phyloP scores from a whole-genome alignment of 2,888 invertebrate genomes.

The Sacculina carcini region DNA sequence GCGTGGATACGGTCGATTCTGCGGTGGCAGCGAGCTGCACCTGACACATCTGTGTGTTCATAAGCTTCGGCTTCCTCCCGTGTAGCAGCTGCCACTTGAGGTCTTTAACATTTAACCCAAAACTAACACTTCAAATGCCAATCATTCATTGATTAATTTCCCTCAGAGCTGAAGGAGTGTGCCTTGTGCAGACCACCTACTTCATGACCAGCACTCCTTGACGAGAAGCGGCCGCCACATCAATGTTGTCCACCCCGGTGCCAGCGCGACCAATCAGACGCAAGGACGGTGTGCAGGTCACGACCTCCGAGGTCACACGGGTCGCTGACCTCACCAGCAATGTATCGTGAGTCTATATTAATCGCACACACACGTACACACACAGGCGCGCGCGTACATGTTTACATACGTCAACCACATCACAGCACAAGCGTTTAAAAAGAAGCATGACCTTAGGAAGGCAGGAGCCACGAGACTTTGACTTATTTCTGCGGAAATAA shows the following conservation, averaged over 20 bases:
- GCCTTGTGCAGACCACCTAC: slow-evolving; percentile 30
- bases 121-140: too few species aligned
- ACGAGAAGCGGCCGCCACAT: slow-evolving; percentile 55
- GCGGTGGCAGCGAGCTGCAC: too few species aligned
- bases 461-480: neutral
- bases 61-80: too few species aligned
- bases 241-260: slow-evolving; percentile 94
- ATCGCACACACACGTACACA: neutral
- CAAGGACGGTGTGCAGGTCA: slow-evolving; percentile 41
- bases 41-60: too few species aligned
- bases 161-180: too few species aligned
- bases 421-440: neutral
- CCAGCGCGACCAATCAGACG: slow-evolving; percentile 89
- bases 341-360: slow-evolving; percentile 54
- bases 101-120: too few species aligned
- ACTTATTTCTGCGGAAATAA: neutral
- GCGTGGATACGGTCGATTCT: too few species aligned
- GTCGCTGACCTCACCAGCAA: slow-evolving; percentile 82
- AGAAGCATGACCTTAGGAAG: too few species aligned
- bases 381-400: neutral
- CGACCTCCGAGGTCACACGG: slow-evolving; percentile 65
- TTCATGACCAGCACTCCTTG: slow-evolving; percentile 74
- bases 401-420: too few species aligned
- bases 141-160: too few species aligned
- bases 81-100: too few species aligned